phyloP scores from a whole-genome alignment of 1,140 invertebrate genomes.

The Drosophila repletoides region DNA sequence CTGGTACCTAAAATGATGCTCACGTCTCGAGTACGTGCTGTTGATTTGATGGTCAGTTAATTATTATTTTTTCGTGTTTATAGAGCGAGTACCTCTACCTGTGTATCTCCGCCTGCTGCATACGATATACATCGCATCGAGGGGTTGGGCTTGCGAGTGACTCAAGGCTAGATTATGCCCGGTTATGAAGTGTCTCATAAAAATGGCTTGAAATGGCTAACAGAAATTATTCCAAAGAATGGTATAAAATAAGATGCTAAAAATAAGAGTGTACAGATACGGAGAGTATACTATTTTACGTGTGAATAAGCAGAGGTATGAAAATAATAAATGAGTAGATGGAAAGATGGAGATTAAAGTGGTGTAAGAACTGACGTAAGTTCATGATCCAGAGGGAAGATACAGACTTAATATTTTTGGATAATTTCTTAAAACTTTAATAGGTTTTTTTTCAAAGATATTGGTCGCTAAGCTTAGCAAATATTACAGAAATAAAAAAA shows the following conservation, averaged over 20 bases:
- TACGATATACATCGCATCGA: slow-evolving; percentile 46
- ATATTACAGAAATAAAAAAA: no score
- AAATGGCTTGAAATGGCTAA: slow-evolving; percentile 34
- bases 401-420: no score
- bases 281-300: slow-evolving; percentile 16
- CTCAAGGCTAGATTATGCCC: slow-evolving; percentile 44
- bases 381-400: no score
- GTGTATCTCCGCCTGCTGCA: slow-evolving; percentile 4
- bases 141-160: neutral
- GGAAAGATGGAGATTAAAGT: slow-evolving; percentile 1
- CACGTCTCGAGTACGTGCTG: slow-evolving; percentile 74
- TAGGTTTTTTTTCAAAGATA: no score
- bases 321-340: neutral
- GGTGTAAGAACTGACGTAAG: no score
- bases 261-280: slow-evolving; percentile 13
- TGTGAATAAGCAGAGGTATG: slow-evolving; percentile 16
- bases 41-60: slow-evolving; percentile 80
- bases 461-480: no score
- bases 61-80: slow-evolving; percentile 80
- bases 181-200: slow-evolving; percentile 60
- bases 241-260: neutral
- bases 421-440: no score
- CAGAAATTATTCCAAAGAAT: slow-evolving; percentile 6
- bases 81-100: slow-evolving; percentile 42
- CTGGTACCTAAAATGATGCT: slow-evolving; percentile 77